Conservation (phyloP, 2,113 vertebrate species). For the Aplodontia rufa region DNA sequence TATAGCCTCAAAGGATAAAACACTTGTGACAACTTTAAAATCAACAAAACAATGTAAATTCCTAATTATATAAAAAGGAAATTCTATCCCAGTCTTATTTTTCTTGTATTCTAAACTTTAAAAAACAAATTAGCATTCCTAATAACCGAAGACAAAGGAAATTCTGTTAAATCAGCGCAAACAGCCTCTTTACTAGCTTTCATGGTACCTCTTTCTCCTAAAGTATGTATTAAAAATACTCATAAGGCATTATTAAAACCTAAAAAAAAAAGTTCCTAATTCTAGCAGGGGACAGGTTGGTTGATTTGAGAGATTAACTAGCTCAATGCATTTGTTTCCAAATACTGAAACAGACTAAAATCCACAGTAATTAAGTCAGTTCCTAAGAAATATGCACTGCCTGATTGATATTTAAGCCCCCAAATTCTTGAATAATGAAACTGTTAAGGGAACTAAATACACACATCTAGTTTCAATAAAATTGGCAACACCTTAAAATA, state of each 20-base stretch:
- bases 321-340: slow-evolving; percentile 65
- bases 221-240: slow-evolving; percentile 41
- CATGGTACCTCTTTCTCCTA: slow-evolving; percentile 41
- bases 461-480: slow-evolving; percentile 67
- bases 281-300: background rate
- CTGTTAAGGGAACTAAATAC: slow-evolving; percentile 59
- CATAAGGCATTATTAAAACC: slow-evolving; percentile 22
- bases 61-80: slow-evolving; percentile 26
- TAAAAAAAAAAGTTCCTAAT: background rate
- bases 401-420: slow-evolving; percentile 49
- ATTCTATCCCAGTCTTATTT: background rate
- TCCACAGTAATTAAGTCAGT: slow-evolving; percentile 65
- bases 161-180: slow-evolving; percentile 18
- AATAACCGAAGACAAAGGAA: slow-evolving; percentile 43
- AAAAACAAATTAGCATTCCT: slow-evolving; percentile 35
- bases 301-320: slow-evolving; percentile 42
- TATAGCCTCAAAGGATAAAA: background rate
- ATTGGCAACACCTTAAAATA: slow-evolving; percentile 49
- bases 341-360: slow-evolving; percentile 66
- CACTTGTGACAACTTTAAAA: background rate
- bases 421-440: slow-evolving; percentile 69
- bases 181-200: background rate
- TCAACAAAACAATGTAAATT: slow-evolving; percentile 5
- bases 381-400: slow-evolving; percentile 63
- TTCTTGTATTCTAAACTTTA: slow-evolving; percentile 43